Percentiles rank a stretch among this genome's conserved stretches.
Conservation (phyloP, 2,113 vertebrate genomes). For the Turnix velox region DNA sequence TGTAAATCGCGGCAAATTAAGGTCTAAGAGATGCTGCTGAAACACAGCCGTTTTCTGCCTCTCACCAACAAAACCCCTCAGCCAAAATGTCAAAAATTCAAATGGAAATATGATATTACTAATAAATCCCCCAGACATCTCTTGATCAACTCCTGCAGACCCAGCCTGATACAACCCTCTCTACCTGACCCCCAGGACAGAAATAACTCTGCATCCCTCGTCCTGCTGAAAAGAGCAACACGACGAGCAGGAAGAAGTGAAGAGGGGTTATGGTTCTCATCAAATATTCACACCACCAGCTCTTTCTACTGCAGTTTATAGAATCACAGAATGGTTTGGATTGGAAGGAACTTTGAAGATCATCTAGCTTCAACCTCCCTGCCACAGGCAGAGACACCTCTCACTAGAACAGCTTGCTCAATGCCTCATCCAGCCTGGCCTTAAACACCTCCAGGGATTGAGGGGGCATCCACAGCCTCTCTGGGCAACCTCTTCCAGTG, state of each 20-base stretch:
- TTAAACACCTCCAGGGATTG: no score
- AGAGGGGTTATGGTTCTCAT: neutral
- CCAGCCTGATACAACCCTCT: neutral
- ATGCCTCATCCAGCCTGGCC: no score
- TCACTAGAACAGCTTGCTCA: no score
- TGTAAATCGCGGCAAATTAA: neutral
- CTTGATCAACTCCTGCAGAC: neutral
- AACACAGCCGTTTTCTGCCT: neutral
- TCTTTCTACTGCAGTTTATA: neutral
- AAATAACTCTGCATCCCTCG: neutral
- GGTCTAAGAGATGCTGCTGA: fast-evolving
- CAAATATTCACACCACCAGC: neutral
- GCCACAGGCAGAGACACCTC: no score
- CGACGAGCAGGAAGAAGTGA: neutral
- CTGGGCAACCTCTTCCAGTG: no score
- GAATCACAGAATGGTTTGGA: no score
- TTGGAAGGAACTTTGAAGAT: no score
- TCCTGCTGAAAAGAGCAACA: neutral
- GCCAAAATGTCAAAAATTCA: neutral
- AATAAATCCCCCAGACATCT: neutral
- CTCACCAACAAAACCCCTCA: neutral
- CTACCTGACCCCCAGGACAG: neutral
- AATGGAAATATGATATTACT: neutral
- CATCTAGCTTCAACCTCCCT: no score
- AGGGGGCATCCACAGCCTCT: no score